Conservation (phyloP, 2,113 vertebrate species). For the Apus apus region DNA sequence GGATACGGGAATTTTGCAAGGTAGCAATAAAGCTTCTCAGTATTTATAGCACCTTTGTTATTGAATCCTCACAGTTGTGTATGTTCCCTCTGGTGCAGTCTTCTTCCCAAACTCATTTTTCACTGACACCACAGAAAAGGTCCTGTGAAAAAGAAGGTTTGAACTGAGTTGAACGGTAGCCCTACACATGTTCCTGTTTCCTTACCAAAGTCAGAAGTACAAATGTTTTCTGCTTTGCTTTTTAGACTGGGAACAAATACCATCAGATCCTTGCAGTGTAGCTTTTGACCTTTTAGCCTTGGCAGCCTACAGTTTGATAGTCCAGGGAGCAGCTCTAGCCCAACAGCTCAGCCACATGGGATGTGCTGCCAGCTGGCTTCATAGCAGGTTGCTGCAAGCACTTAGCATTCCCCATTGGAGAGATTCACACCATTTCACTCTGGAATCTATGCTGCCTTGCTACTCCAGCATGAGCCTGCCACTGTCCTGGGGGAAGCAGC, state of each 20-base stretch:
- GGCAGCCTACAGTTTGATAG: neutral
- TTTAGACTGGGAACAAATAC: neutral
- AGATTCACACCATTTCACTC: neutral
- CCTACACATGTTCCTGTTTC: neutral
- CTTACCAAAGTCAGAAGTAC: neutral
- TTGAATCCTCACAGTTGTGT: neutral
- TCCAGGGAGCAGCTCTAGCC: neutral
- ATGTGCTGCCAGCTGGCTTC: neutral
- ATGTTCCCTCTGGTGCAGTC: neutral
- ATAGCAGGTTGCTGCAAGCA: neutral
- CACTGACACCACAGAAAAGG: neutral
- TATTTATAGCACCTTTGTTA: neutral
- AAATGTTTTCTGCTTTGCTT: neutral
- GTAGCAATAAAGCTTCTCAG: neutral
- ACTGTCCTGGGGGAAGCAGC: neutral
- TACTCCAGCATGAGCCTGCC: neutral
- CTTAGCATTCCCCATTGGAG: neutral
- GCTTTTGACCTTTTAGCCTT: neutral
- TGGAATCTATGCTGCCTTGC: neutral
- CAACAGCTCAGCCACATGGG: rapidly evolving
- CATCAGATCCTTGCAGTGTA: neutral
- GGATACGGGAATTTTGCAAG: neutral
- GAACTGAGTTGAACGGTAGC: neutral
- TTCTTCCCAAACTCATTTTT: neutral
- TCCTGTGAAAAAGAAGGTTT: neutral